These are phyloP conservation scores for Actenoides hombroni DNA, from an alignment of 2,113 vertebrate genomes.

Conservation along the genomic window DNA sequence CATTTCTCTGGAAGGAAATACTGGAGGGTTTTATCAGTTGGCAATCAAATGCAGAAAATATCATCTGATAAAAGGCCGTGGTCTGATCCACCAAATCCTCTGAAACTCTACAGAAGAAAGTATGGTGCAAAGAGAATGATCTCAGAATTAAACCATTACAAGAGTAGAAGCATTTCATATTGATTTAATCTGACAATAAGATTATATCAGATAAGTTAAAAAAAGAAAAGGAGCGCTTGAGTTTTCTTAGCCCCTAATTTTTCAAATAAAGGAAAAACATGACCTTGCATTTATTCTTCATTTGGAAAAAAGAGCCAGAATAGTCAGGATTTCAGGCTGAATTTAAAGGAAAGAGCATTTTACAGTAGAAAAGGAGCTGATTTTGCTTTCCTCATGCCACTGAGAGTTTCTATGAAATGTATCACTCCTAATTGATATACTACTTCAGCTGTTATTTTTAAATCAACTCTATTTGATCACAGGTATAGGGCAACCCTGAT, in stretches of 20 bases:
- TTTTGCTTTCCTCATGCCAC: neutral
- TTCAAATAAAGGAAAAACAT: neutral
- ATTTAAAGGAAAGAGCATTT: neutral
- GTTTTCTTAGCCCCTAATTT: neutral
- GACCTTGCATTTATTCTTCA: neutral
- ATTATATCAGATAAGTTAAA: neutral
- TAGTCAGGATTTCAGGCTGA: neutral
- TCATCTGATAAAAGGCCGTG: neutral
- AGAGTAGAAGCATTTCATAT: neutral
- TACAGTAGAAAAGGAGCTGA: neutral
- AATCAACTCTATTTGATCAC: fast-evolving
- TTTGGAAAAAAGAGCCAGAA: neutral
- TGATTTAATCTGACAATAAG: neutral
- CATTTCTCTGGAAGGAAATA: neutral
- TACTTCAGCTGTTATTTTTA: neutral
- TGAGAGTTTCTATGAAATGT: neutral
- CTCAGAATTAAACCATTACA: neutral
- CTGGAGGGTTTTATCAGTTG: neutral
- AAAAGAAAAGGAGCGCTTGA: neutral
- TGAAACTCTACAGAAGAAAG: neutral
- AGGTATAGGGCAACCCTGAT: fast-evolving
- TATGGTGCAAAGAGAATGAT: neutral
- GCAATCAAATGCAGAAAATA: slow-evolving; percentile 9
- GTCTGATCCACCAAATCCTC: neutral
- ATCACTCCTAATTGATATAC: neutral